A percentile compares a stretch with the other conserved stretches of the same genome.
Conservation (phyloP, 1,140 invertebrate species). For the Zaprionus inermis region DNA sequence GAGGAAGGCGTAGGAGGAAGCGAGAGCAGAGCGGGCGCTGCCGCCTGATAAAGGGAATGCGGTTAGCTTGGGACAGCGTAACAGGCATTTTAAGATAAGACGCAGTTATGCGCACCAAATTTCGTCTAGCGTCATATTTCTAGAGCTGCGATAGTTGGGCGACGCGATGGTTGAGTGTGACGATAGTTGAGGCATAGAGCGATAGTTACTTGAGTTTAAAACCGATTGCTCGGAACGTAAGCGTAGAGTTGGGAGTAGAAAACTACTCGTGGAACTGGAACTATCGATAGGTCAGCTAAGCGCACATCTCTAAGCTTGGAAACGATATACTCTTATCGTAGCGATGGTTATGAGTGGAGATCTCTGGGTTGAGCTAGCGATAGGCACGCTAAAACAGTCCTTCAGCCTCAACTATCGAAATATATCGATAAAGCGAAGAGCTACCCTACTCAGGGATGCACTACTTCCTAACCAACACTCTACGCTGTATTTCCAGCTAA, state of each 20-base stretch:
- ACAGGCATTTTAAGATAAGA: slow-evolving; percentile 20
- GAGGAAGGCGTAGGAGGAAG: slow-evolving; percentile 9
- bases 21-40: neutral
- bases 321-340: no score
- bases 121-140: neutral
- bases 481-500: neutral
- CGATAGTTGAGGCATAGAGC: neutral
- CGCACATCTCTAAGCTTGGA: neutral
- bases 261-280: neutral
- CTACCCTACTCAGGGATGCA: neutral
- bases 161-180: neutral
- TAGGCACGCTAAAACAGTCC: neutral
- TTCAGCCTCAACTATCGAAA: neutral
- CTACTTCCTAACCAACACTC: neutral
- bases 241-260: neutral
- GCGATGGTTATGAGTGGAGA: no score
- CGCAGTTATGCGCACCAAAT: slow-evolving; percentile 9
- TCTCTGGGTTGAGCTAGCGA: neutral
- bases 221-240: neutral
- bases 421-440: neutral
- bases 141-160: slow-evolving; percentile 1
- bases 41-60: neutral
- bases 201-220: no score
- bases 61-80: slow-evolving; percentile 3
- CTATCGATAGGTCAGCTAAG: neutral